Percentiles rank a stretch among this genome's conserved stretches.
Conservation (phyloP, 1,140 invertebrate species). For the Dendrolimus punctatus region DNA sequence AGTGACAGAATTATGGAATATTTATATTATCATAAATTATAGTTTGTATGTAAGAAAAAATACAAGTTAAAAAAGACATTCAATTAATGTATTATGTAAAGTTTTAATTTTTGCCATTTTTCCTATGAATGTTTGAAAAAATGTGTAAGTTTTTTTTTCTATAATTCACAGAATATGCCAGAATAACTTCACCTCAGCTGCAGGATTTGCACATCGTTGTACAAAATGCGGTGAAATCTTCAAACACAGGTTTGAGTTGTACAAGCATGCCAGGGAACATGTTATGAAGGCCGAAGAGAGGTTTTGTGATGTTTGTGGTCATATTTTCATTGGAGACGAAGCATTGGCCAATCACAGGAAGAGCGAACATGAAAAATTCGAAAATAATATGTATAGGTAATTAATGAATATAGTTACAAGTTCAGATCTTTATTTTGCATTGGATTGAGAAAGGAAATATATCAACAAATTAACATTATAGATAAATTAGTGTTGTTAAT, state of each 20-base stretch:
- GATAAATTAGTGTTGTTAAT: too few species aligned
- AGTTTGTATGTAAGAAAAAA: too few species aligned
- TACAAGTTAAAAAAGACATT: too few species aligned
- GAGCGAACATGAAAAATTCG: slow-evolving; percentile 33
- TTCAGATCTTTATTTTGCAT: background rate
- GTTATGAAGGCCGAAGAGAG: slow-evolving; percentile 35
- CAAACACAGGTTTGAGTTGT: slow-evolving; percentile 41
- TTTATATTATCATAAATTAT: too few species aligned
- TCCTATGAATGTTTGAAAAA: too few species aligned
- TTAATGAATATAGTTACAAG: background rate
- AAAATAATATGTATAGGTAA: slow-evolving; percentile 40
- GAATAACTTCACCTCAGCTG: slow-evolving; percentile 32
- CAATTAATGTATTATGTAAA: too few species aligned
- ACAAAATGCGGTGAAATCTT: slow-evolving; percentile 48
- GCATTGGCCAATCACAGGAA: slow-evolving; percentile 43
- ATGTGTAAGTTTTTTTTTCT: too few species aligned
- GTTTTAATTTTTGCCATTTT: too few species aligned
- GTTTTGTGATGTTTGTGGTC: slow-evolving; percentile 54
- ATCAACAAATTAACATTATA: too few species aligned
- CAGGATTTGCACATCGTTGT: slow-evolving; percentile 44
- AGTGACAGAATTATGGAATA: too few species aligned
- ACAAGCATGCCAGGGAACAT: slow-evolving; percentile 50
- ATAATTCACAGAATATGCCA: slow-evolving; percentile 28
- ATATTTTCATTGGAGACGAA: slow-evolving; percentile 37
- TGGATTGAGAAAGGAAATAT: too few species aligned